Conservation (phyloP, 1,140 invertebrate species). For the Campoletis sonorensis region DNA sequence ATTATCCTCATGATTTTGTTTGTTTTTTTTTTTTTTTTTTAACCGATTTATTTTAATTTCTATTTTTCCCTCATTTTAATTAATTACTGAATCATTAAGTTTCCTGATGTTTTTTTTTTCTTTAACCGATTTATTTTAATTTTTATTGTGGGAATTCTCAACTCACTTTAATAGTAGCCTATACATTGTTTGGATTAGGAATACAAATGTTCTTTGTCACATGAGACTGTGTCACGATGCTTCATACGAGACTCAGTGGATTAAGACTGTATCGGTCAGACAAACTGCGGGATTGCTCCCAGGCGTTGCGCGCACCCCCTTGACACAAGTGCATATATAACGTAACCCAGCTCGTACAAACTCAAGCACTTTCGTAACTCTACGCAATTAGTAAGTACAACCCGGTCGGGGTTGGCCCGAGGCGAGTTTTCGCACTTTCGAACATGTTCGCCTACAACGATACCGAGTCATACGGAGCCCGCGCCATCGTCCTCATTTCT, state of each 20-base stretch:
- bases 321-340: neutral
- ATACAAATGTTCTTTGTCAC: neutral
- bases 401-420: neutral
- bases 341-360: neutral
- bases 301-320: conserved; percentile 19
- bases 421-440: conserved; percentile 35
- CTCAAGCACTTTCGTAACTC: neutral
- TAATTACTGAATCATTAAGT: no score
- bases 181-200: no score
- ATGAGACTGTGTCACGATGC: neutral
- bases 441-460: neutral
- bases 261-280: neutral
- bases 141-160: neutral
- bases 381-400: conserved; percentile 33
- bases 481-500: neutral
- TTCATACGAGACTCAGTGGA: neutral
- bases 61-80: no score
- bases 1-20: no score
- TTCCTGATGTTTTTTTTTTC: no score
- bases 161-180: no score
- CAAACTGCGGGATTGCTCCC: conserved; percentile 12
- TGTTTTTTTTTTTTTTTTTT: no score
- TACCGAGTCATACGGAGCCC: neutral
- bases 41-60: no score
- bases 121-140: no score